Evolutionary conservation across 2,888 invertebrate species (phyloP), one percentile per base, ranked within the genome.

Genomic region (Dendrolimus houi): DNA sequence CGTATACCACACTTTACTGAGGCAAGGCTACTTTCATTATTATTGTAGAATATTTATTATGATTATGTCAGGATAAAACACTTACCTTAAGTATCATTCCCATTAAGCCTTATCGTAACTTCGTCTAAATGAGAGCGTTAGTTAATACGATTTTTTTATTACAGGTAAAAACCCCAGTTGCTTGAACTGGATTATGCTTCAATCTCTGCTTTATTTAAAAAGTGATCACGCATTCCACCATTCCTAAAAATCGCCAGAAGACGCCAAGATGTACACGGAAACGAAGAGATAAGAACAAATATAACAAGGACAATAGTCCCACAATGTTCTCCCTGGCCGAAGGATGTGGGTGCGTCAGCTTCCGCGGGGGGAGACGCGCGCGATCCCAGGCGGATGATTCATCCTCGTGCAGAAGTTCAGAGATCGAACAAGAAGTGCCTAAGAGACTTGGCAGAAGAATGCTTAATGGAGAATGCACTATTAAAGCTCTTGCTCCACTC

Each of bases 401-500:
- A 12, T 89, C 91, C 1, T 90, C 91, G 13, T 91, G 91, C 62
- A 75, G 91, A 12, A 88, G 89, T 66, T 91, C 91, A 7, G 90
- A 91, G 72, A 85, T 91, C 60, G 91, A 91, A 62, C 90, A 91
- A 66, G 90, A 89, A 63, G 82, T 86, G 9, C 87, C 87, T 7
- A 87, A 85, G 66, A 83, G 82, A 54, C 61, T 85, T 42, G 79
- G 85, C 2, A 82, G 78, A 59, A 75, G 81, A 61, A 70, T 87
- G 53, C 74, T 87, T 52, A 83, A 84, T 66, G 81, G 85, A 60
- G 89, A 91, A 67, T 88, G 87, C 64, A 89, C 91, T 13, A 85
- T 92, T 69, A 90, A 91, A 61, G 87, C 92, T 52, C 74, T 93
- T 68, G 92, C 93, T 68, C 93, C 93, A 0, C 92, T 95, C 72